These are phyloP conservation scores for Parnassius apollo DNA, from an alignment of 2,888 invertebrate species.

Conservation along the genomic window DNA sequence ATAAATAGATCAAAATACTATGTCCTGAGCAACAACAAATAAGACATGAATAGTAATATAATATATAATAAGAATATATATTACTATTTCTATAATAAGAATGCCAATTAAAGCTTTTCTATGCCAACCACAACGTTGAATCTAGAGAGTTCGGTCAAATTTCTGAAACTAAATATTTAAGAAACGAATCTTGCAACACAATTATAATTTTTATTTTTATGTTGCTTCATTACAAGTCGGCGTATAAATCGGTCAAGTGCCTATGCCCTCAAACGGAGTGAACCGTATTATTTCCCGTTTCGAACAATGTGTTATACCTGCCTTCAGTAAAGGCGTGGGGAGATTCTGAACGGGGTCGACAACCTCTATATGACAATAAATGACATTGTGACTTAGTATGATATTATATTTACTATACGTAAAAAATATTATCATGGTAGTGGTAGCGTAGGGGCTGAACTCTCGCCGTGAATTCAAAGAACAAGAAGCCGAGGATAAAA, in stretches of 20 bases:
- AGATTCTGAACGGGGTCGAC: conserved; percentile 68
- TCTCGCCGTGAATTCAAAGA: no score
- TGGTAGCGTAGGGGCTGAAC: no score
- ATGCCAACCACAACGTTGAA: background rate
- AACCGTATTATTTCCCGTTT: conserved; percentile 78
- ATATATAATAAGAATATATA: no score
- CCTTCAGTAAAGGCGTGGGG: conserved; percentile 62
- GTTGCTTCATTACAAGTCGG: conserved; percentile 17
- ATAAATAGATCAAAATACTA: no score
- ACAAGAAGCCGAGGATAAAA: background rate
- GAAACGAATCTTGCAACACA: conserved; percentile 9
- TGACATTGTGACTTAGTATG: conserved; percentile 6
- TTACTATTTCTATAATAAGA: background rate
- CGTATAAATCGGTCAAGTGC: conserved; percentile 29
- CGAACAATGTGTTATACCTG: conserved; percentile 54
- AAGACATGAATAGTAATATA: background rate
- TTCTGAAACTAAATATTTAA: conserved; percentile 9
- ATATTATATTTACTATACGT: conserved; percentile 6
- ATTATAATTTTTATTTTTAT: conserved; percentile 17
- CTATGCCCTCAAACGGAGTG: conserved; percentile 61
- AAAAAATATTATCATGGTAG: background rate
- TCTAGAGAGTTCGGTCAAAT: conserved; percentile 9
- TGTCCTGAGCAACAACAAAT: background rate
- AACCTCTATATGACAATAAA: conserved; percentile 45
- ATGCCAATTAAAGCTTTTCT: conserved; percentile 7